A percentile compares a stretch with the other conserved stretches of the same genome.
Conservation (phyloP, 2,888 invertebrate genomes). For the Megalurothrips usitatus region DNA sequence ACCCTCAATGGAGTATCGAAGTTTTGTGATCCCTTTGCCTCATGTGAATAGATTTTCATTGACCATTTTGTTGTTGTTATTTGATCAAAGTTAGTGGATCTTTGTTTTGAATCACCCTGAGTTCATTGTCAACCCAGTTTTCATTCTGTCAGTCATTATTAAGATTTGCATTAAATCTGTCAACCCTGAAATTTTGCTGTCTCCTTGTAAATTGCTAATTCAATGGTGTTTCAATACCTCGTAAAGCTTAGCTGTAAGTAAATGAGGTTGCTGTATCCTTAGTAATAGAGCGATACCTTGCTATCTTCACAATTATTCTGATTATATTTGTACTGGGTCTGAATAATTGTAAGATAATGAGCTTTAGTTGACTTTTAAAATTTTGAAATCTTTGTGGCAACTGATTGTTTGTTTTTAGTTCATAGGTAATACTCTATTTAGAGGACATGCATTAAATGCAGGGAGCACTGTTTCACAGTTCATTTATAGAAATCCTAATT, state of each 20-base stretch:
- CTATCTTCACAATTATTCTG: not conserved
- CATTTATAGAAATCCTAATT: not conserved
- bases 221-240: not conserved
- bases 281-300: not conserved
- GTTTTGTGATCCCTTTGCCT: not conserved
- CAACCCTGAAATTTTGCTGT: not conserved
- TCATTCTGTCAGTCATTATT: no score
- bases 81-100: no score
- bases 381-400: not conserved
- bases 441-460: not conserved
- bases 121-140: no score
- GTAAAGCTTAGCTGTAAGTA: no score
- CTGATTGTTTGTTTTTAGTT: not conserved
- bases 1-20: not conserved
- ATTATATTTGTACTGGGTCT: not conserved
- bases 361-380: not conserved
- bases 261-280: not conserved
- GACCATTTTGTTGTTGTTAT: not conserved
- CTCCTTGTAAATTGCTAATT: not conserved
- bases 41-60: no score
- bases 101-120: no score
- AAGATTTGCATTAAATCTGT: no score
- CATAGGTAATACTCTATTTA: not conserved
- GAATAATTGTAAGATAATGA: not conserved
- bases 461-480: not conserved